phyloP scores from a whole-genome alignment of 2,888 invertebrate species.

The Tinea pellionella region DNA sequence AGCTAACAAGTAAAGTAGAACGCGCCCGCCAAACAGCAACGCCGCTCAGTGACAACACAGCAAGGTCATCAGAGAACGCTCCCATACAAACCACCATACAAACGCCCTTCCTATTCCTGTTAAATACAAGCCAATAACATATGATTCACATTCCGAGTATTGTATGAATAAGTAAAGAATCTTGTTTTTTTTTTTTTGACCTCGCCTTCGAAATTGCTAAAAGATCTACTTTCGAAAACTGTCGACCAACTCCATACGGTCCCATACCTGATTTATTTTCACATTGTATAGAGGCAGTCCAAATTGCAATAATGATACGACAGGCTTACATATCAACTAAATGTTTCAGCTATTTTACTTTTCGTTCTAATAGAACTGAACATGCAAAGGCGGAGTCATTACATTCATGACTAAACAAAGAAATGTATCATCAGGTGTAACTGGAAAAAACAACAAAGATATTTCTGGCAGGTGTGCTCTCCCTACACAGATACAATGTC shows the following conservation, averaged over 20 bases:
- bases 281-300: background rate
- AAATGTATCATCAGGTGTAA: background rate
- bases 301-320: background rate
- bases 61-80: conserved; percentile 38
- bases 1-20: conserved; percentile 57
- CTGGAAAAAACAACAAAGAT: background rate
- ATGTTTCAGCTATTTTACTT: too few relatives aligned
- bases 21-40: conserved; percentile 48
- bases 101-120: background rate
- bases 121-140: background rate
- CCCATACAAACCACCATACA: conserved; percentile 1
- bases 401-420: background rate
- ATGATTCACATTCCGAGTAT: background rate
- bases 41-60: conserved; percentile 37
- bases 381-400: too few relatives aligned
- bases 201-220: background rate
- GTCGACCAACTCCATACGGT: background rate
- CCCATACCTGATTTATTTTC: background rate
- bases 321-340: background rate
- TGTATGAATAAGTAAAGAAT: background rate
- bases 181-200: background rate
- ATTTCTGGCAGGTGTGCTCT: background rate
- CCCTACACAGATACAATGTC: background rate
- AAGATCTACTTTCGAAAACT: background rate
- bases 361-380: too few relatives aligned